Evolutionary conservation across 2,113 vertebrate genomes (phyloP), one percentile per base, ranked within the genome.

Genomic region (Mastomys natalensis): DNA sequence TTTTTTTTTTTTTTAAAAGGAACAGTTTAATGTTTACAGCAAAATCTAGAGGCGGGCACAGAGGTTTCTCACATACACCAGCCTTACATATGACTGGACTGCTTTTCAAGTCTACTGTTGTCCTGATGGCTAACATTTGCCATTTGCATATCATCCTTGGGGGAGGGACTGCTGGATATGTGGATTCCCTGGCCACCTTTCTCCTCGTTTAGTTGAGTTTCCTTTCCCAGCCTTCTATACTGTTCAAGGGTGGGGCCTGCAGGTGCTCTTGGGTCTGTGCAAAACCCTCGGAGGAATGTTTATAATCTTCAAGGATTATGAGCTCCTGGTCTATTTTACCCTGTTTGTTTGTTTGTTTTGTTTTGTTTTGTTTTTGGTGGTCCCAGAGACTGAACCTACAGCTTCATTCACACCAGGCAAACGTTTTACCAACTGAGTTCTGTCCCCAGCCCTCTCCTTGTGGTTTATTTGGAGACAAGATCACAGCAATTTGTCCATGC

Each of bases 171-270:
- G 24, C 11, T 43, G 24, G 6, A 16, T 60, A 72, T 31, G 48
- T 76, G 26, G 5, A 31, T 34, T 94, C 40, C n/a, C 51, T 34
- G 68, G 13, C 1, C 6, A 8, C 21, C 12, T 13, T 26, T 31
- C 12, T 2, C 1, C 3, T 2, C 5, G 3, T 26, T 17, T 34
- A n/a, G 13, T 37, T 48, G 16, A 26, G 51, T 17, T 15, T 37
- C 58, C 34, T 94, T 89, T 51, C 21, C 21, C 17, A 73, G 53
- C 10, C 0, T 2, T 0, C 7, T 5, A 21, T 34, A 16, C 5
- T 4, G 12, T 53, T 1, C 2, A 40, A 43, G 51, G 15, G 17
- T 45, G n/a, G 29, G 2, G 43, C 5, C 4, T 60, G 66, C 26
- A 1, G 13, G 1, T 60, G 26, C 55, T n/a, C 45, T 77, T 81